Evolutionary conservation across 2,888 invertebrate species (phyloP).

Genomic region (Ernsta delagoae): DNA sequence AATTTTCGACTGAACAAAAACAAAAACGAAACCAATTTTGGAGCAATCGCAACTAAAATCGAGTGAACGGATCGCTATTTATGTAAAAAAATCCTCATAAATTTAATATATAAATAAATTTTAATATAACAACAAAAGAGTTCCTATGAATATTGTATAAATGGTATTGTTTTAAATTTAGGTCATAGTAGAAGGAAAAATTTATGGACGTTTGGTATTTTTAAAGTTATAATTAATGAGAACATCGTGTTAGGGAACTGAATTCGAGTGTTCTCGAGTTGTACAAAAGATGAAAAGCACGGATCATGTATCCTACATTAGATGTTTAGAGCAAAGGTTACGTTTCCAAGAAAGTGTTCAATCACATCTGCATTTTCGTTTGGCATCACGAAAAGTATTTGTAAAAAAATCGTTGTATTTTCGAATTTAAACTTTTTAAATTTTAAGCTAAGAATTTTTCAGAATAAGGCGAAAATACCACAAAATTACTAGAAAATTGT

Average conservation of each 20-base stretch:
- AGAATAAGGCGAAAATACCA: slow-evolving; percentile 48
- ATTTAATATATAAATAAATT: slow-evolving; percentile 83
- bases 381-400: slow-evolving; percentile 52
- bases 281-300: slow-evolving; percentile 78
- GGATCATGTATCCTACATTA: slow-evolving; percentile 83
- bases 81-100: slow-evolving; percentile 82
- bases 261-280: slow-evolving; percentile 62
- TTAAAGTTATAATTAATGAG: slow-evolving; percentile 79
- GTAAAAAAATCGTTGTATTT: slow-evolving; percentile 62
- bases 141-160: slow-evolving; percentile 85
- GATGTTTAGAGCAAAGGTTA: slow-evolving; percentile 79
- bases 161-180: slow-evolving; percentile 84
- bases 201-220: slow-evolving; percentile 83
- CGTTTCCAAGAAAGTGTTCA: slow-evolving; percentile 85
- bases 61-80: slow-evolving; percentile 83
- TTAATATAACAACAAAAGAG: slow-evolving; percentile 84
- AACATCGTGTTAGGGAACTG: slow-evolving; percentile 75
- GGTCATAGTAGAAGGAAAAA: slow-evolving; percentile 83
- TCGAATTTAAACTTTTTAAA: slow-evolving; percentile 62
- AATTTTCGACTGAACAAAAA: slow-evolving; percentile 56
- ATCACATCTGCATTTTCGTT: slow-evolving; percentile 55
- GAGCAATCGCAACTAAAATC: slow-evolving; percentile 60
- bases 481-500: slow-evolving; percentile 45
- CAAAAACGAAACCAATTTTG: slow-evolving; percentile 55
- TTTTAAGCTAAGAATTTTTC: slow-evolving; percentile 55